Conservation (phyloP, 2,113 vertebrate species). For the Lepus europaeus region DNA sequence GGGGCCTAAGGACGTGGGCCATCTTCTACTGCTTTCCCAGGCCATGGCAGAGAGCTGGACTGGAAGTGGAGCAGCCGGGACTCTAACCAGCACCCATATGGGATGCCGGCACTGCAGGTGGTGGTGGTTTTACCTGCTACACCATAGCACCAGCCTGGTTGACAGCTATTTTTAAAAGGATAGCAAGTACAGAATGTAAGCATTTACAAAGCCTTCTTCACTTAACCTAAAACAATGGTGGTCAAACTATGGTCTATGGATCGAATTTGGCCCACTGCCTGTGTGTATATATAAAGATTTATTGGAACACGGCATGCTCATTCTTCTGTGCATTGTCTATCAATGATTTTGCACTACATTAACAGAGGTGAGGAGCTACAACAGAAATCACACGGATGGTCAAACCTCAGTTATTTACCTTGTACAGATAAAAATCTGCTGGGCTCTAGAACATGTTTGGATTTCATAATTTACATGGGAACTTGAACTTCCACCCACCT, state of each 20-base stretch:
- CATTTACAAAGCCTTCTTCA: background rate
- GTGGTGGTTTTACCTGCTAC: no score
- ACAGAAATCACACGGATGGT: rapidly evolving
- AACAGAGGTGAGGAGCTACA: background rate
- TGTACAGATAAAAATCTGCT: background rate
- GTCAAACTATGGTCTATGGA: background rate
- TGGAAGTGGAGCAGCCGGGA: no score
- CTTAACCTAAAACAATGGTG: background rate
- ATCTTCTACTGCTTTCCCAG: no score
- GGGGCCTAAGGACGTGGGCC: no score
- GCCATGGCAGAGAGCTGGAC: no score
- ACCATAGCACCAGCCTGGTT: background rate
- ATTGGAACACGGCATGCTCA: background rate
- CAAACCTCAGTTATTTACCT: background rate
- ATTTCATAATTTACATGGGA: background rate
- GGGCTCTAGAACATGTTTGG: background rate
- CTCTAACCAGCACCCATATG: no score
- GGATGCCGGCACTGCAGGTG: no score
- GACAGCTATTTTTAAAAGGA: background rate
- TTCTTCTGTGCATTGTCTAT: background rate
- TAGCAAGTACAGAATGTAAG: rapidly evolving
- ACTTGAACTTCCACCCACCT: background rate
- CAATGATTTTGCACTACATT: background rate
- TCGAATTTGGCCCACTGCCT: background rate
- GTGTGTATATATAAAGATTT: conserved; percentile 37